Evolutionary conservation across 2,888 invertebrate species (phyloP), one percentile per base, ranked within the genome.

Genomic region (Dexiosoma caninum): DNA sequence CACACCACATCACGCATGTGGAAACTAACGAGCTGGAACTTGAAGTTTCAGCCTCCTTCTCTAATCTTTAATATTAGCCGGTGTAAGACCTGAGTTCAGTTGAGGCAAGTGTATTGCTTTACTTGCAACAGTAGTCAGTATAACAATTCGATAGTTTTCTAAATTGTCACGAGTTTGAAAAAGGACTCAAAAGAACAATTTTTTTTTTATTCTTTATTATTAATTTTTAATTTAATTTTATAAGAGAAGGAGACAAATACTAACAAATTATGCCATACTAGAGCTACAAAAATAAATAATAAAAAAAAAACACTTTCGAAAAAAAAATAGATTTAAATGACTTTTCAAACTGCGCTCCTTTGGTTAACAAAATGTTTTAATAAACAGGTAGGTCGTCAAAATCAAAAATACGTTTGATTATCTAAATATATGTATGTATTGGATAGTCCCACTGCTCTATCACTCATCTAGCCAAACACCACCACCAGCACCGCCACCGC

Each of bases 311-410:
- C n/a, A n/a, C n/a, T n/a, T n/a, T n/a, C n/a, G n/a, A n/a, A n/a
- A n/a, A n/a, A n/a, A 1, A 12, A 37, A 12, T 37, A 37, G 2
- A 37, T 67, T 40, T 0, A 37, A 59, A 19, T 2, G 7, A 37
- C 59, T 59, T 49, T 6, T 40, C 2, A 37, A 27, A 14, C 23
- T 21, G 12, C 1, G n/a, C 23, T 16, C 27, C 30, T 5, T 10
- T 12, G 27, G 21, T 5, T 30, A 19, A 10, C 8, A 35, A 66
- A 59, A 53, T 30, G 35, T 62, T 76, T 80, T 80, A 71, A 76
- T 71, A 80, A 76, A 80, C 80, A 80, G 80, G 80, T 80, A 80
- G 80, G 80, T 80, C 80, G 55, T 80, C 80, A 81, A 81, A 67
- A 81, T 81, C 76, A 81, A 55, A 40, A 62, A 57, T 53, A 81